Conservation (phyloP, 1,140 invertebrate species). For the Cyclargus thomasi region DNA sequence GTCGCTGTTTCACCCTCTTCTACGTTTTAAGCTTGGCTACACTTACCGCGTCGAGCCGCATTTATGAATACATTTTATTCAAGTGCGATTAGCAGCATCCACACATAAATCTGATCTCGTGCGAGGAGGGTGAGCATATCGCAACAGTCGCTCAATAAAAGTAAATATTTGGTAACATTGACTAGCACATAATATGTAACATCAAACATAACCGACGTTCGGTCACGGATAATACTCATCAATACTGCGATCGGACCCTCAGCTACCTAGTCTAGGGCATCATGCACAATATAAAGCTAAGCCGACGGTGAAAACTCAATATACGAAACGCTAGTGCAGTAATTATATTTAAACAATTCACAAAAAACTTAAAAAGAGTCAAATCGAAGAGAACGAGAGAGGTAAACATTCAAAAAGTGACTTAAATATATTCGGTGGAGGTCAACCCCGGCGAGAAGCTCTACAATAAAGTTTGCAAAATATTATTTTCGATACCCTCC, state of each 20-base stretch:
- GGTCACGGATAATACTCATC: conserved; percentile 3
- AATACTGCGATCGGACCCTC: not conserved
- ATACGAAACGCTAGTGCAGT: not conserved
- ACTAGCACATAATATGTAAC: conserved; percentile 16
- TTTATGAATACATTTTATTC: too few relatives aligned
- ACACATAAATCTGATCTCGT: too few relatives aligned
- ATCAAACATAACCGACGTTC: not conserved
- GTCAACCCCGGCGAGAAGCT: not conserved
- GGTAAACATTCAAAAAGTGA: not conserved
- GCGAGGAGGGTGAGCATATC: not conserved
- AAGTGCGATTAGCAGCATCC: too few relatives aligned
- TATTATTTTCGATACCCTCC: not conserved
- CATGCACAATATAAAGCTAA: not conserved
- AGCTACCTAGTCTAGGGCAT: conserved; percentile 7
- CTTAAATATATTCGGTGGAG: not conserved
- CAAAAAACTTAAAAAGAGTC: not conserved
- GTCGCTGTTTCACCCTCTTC: too few relatives aligned
- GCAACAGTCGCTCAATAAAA: not conserved
- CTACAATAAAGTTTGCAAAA: not conserved
- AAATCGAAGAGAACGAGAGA: not conserved
- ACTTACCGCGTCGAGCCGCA: too few relatives aligned
- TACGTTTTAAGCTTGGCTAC: too few relatives aligned
- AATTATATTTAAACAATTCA: not conserved
- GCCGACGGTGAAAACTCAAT: not conserved
- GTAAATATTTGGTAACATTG: conserved; percentile 20